Evolutionary conservation across 2,113 vertebrate species (phyloP).

Genomic region (Thryonomys swinderianus): DNA sequence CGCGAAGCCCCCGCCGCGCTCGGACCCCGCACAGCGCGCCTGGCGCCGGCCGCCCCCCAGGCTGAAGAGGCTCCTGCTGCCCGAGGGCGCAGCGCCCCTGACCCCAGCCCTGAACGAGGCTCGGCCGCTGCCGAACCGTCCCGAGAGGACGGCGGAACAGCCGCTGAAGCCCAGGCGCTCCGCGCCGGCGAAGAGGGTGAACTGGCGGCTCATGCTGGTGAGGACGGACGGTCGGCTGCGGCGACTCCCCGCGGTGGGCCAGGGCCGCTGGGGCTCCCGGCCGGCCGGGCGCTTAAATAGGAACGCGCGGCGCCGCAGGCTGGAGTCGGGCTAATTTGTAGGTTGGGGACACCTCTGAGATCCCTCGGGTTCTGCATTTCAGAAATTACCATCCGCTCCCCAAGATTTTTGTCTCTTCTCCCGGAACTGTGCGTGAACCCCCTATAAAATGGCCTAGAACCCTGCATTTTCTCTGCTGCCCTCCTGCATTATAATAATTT

Average conservation of each 20-base stretch:
- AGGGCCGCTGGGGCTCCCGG: not conserved
- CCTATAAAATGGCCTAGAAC: constrained; percentile 68
- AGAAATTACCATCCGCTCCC: constrained; percentile 62
- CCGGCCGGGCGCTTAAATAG: constrained; percentile 81
- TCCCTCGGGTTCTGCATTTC: constrained; percentile 47
- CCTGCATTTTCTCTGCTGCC: constrained; percentile 66
- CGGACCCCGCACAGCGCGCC: not conserved
- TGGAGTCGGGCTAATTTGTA: constrained; percentile 83
- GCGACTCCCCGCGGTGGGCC: accelerated
- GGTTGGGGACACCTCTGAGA: constrained; percentile 76
- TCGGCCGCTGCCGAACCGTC: constrained; percentile 75
- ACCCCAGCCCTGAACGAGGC: constrained; percentile 64
- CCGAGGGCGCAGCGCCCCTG: constrained; percentile 17
- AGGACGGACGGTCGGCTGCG: constrained; percentile 30
- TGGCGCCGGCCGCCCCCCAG: constrained; percentile 76
- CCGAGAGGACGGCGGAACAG: constrained; percentile 77
- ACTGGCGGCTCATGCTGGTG: constrained; percentile 82
- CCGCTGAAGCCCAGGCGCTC: constrained; percentile 85
- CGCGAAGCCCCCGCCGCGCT: accelerated
- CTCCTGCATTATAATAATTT: constrained; percentile 73
- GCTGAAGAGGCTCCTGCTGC: constrained; percentile 82
- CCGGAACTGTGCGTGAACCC: constrained; percentile 2
- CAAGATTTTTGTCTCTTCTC: constrained; percentile 70
- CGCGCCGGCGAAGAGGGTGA: constrained; percentile 50
- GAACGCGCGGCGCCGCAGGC: constrained; percentile 9